Evolutionary conservation across 2,797 vertebrate genomes (phyloP).

Genomic region (Enteromius paludinosus): DNA sequence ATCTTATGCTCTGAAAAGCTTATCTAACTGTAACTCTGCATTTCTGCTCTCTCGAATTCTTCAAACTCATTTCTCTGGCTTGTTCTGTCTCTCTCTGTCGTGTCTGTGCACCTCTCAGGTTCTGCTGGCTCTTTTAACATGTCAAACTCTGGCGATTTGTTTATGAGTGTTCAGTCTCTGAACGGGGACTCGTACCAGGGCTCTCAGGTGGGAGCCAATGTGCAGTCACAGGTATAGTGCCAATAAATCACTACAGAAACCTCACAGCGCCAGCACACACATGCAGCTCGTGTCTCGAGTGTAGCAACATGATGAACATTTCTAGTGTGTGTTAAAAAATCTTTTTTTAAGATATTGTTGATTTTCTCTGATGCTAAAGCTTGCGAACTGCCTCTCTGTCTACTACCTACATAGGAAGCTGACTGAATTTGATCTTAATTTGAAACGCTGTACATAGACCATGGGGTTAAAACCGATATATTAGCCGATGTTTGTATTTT

Average conservation of each 20-base stretch:
- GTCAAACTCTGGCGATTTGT: constrained; percentile 99
- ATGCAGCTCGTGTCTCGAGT: background rate
- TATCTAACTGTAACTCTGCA: constrained; percentile 4
- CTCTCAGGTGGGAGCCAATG: constrained; percentile 99
- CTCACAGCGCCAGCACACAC: background rate
- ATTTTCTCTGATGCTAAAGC: background rate
- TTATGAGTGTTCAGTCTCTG: constrained; percentile 99
- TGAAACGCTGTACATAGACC: background rate
- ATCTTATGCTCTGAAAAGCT: constrained; percentile 46
- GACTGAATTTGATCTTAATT: background rate
- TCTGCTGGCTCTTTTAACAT: constrained; percentile 99
- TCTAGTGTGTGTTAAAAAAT: background rate
- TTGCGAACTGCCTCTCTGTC: background rate
- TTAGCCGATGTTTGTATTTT: background rate
- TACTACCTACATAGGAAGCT: background rate
- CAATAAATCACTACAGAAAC: constrained; percentile 19
- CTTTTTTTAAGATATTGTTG: background rate
- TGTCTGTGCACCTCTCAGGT: constrained; percentile 87
- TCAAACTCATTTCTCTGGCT: constrained; percentile 5
- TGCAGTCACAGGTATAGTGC: constrained; percentile 91
- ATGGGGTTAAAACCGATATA: background rate
- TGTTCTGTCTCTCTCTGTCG: constrained; percentile 81
- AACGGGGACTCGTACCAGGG: constrained; percentile 99
- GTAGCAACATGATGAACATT: background rate
- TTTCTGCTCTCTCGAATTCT: background rate